Conservation (phyloP, 2,113 vertebrate genomes). For the Charadrius vociferus region DNA sequence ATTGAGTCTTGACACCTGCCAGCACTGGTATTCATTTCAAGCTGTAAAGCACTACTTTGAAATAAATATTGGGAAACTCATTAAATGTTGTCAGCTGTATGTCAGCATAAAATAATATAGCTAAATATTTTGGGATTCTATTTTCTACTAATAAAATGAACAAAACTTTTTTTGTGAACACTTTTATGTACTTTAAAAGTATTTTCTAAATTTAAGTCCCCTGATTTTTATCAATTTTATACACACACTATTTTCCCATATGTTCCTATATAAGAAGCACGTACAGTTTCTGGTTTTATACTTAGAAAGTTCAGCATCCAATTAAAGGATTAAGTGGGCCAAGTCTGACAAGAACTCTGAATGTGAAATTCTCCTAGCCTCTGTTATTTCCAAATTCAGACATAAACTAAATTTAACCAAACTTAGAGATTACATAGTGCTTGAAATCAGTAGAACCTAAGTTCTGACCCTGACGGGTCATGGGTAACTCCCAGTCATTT, state of each 20-base stretch:
- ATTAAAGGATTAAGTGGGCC: constrained; percentile 22
- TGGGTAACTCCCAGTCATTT: neutral
- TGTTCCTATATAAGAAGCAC: neutral
- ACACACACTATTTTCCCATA: neutral
- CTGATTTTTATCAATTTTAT: neutral
- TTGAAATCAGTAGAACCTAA: neutral
- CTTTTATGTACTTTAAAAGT: neutral
- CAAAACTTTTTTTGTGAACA: neutral
- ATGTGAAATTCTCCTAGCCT: neutral
- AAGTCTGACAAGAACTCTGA: constrained; percentile 1
- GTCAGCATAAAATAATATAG: constrained; percentile 16
- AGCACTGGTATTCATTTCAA: constrained; percentile 66
- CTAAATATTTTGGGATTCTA: neutral
- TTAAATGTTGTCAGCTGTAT: constrained; percentile 56
- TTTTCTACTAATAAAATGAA: neutral
- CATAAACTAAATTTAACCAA: neutral
- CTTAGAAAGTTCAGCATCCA: constrained; percentile 15
- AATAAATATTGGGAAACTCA: constrained; percentile 64
- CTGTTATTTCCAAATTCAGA: neutral
- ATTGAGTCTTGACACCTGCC: constrained; percentile 67
- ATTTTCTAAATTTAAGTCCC: neutral
- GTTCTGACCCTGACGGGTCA: neutral
- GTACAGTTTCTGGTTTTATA: neutral
- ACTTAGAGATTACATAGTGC: neutral
- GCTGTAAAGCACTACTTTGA: constrained; percentile 65